Evolutionary conservation across 2,797 vertebrate species (phyloP).

Genomic region (Taenioides sp.): DNA sequence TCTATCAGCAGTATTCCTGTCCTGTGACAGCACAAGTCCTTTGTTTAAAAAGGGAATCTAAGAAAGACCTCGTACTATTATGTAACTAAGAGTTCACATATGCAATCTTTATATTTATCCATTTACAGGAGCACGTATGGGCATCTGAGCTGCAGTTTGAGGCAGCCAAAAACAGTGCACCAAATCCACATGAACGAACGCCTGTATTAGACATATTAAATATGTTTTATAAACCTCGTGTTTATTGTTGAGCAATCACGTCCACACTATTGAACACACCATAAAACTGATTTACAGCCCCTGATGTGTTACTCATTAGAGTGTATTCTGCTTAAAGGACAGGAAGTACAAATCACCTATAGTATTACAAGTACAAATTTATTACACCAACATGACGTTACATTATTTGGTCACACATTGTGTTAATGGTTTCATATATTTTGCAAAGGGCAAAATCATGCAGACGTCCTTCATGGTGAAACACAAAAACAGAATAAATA

Average conservation of each 20-base stretch:
- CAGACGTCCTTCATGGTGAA: slow-evolving; percentile 22
- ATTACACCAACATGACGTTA: slow-evolving; percentile 23
- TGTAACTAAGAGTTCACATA: slow-evolving; percentile 10
- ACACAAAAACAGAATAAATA: slow-evolving; percentile 24
- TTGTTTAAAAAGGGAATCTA: slow-evolving; percentile 54
- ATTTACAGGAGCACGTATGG: slow-evolving; percentile 19
- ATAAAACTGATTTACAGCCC: slow-evolving; percentile 65
- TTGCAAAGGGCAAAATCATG: slow-evolving; percentile 44
- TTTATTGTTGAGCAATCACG: slow-evolving; percentile 2
- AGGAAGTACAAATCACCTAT: slow-evolving; percentile 23
- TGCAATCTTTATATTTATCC: slow-evolving; percentile 50
- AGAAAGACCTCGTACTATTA: slow-evolving; percentile 17
- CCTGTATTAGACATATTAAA: slow-evolving; percentile 38
- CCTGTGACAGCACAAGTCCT: slow-evolving; percentile 33
- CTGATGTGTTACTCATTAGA: slow-evolving; percentile 42
- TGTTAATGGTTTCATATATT: slow-evolving; percentile 34
- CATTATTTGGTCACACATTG: slow-evolving; percentile 20
- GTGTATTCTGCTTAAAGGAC: not conserved
- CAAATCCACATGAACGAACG: not conserved
- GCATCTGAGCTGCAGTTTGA: slow-evolving; percentile 10
- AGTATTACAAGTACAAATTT: not conserved
- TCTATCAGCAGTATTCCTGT: slow-evolving; percentile 9
- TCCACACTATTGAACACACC: slow-evolving; percentile 9
- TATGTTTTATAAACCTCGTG: slow-evolving; percentile 39
- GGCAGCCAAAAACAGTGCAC: slow-evolving; percentile 26